Conservation (phyloP, 1,140 invertebrate species). For the Coptotermes formosanus region DNA sequence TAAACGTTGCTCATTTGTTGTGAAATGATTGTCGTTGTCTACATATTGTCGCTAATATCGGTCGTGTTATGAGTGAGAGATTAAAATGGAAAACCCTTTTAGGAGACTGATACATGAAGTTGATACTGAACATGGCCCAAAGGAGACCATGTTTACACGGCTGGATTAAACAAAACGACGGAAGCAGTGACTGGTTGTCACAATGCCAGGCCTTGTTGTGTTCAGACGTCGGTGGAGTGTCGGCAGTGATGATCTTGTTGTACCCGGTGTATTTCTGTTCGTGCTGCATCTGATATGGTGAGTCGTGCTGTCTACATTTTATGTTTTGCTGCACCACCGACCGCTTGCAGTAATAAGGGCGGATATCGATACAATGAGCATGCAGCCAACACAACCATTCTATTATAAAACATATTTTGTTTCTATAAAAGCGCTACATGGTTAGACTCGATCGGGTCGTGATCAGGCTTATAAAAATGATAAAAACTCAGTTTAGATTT, state of each 20-base stretch:
- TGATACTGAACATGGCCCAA: not conserved
- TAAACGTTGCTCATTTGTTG: not conserved
- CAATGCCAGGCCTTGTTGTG: slow-evolving; percentile 84
- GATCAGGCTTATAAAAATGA: too few species aligned
- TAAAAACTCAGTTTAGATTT: too few species aligned
- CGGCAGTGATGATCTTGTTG: slow-evolving; percentile 85
- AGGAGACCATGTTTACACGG: not conserved
- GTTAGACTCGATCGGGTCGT: too few species aligned
- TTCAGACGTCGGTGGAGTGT: slow-evolving; percentile 84
- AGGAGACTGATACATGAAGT: not conserved
- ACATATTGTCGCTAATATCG: not conserved
- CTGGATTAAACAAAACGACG: not conserved
- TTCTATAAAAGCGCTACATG: too few species aligned
- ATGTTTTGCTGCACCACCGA: not conserved
- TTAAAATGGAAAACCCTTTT: not conserved
- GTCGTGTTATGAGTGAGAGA: not conserved
- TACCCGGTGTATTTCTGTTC: slow-evolving; percentile 76
- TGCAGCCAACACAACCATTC: too few species aligned
- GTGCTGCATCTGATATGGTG: slow-evolving; percentile 77
- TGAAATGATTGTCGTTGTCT: not conserved
- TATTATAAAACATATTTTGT: too few species aligned
- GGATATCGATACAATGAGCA: too few species aligned
- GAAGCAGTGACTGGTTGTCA: slow-evolving; percentile 35
- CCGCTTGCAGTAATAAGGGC: not conserved
- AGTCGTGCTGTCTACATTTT: slow-evolving; percentile 41